phyloP scores from a whole-genome alignment of 2,113 vertebrate species.

The Austrofundulus limnaeus region DNA sequence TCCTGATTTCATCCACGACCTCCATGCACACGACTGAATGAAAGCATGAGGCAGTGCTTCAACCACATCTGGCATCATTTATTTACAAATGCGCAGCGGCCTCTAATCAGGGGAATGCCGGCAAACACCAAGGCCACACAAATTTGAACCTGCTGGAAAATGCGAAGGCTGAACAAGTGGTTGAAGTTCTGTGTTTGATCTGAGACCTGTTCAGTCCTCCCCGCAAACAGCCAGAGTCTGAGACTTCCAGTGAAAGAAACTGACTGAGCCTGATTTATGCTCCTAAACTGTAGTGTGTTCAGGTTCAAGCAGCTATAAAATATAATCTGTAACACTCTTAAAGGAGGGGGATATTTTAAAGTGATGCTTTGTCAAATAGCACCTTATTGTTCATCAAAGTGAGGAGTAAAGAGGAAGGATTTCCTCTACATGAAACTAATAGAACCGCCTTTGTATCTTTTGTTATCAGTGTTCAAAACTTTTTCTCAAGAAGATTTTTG shows the following conservation, averaged over 20 bases:
- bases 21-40: constrained; percentile 27
- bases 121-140: constrained; percentile 49
- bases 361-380: too few relatives aligned
- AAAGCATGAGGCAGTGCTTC: constrained; percentile 42
- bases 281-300: constrained; percentile 29
- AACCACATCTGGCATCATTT: constrained; percentile 70
- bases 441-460: too few relatives aligned
- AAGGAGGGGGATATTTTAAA: neutral
- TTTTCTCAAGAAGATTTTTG: too few relatives aligned
- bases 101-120: constrained; percentile 67
- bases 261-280: too few relatives aligned
- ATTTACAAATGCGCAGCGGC: constrained; percentile 56
- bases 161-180: constrained; percentile 4
- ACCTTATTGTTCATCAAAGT: too few relatives aligned
- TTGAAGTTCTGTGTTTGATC: constrained; percentile 1
- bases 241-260: too few relatives aligned
- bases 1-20: neutral
- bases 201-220: constrained; percentile 18
- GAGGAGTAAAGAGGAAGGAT: too few relatives aligned
- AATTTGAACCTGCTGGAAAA: constrained; percentile 22
- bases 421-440: too few relatives aligned
- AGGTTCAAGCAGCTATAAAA: constrained; percentile 31
- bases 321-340: constrained; percentile 26
- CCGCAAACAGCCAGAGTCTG: neutral
- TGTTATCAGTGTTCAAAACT: too few relatives aligned